Evolutionary conservation across 1,140 invertebrate species (phyloP).

Genomic region (Aphidius gifuensis): DNA sequence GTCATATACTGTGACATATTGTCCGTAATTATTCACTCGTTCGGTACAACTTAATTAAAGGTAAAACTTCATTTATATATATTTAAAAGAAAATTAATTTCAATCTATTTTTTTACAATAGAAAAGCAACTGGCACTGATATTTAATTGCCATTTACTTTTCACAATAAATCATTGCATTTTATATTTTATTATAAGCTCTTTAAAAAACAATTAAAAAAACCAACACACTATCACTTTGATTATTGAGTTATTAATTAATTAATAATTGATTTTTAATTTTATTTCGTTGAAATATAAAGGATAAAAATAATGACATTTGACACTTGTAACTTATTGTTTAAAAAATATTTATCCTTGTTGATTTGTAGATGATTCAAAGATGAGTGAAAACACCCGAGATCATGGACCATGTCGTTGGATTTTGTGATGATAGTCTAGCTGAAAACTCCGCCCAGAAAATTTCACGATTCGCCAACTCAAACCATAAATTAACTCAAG

Average conservation of each 20-base stretch:
- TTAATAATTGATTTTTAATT: too few relatives aligned
- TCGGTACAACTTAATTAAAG: slow-evolving; percentile 3
- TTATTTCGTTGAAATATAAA: too few relatives aligned
- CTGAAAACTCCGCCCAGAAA: background rate
- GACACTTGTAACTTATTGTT: too few relatives aligned
- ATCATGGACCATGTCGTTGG: background rate
- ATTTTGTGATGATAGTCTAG: background rate
- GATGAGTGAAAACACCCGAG: slow-evolving; percentile 5
- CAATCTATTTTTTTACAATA: background rate
- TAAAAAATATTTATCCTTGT: too few relatives aligned
- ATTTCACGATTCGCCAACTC: background rate
- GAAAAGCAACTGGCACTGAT: too few relatives aligned
- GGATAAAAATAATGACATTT: too few relatives aligned
- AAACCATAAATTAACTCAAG: background rate
- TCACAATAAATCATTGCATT: slow-evolving; percentile 51
- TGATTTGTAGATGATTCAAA: background rate
- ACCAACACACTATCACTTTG: background rate
- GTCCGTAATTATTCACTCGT: background rate
- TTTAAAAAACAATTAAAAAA: background rate
- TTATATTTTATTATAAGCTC: slow-evolving; percentile 42
- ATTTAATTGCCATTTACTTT: slow-evolving; percentile 46
- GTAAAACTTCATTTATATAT: background rate
- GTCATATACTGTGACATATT: slow-evolving; percentile 49
- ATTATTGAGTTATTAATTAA: background rate
- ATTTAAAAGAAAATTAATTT: background rate